These are phyloP conservation scores for Diplodus sargus DNA, from an alignment of 2,797 vertebrate species.

Conservation along the genomic window DNA sequence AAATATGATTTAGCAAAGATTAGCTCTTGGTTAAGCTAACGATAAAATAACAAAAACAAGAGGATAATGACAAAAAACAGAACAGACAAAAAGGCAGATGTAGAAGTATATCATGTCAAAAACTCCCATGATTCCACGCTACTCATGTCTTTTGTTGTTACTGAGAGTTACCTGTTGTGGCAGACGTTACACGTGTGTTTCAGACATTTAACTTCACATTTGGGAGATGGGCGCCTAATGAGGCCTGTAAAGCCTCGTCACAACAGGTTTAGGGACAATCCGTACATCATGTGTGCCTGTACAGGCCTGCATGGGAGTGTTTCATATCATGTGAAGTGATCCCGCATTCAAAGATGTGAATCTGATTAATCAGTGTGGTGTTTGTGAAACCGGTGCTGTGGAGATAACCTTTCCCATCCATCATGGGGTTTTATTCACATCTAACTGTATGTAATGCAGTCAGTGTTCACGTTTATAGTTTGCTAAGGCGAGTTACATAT, in stretches of 20 bases:
- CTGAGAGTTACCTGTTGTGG: too few relatives aligned
- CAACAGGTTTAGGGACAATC: conserved; percentile 45
- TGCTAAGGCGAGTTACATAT: conserved; percentile 1
- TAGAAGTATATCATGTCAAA: neutral
- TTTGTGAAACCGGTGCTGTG: conserved; percentile 47
- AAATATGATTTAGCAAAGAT: neutral
- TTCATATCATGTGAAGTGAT: conserved; percentile 40
- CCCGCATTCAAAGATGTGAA: conserved; percentile 25
- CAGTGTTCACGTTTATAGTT: conserved; percentile 33
- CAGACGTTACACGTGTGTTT: too few relatives aligned
- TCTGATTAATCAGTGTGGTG: conserved; percentile 20
- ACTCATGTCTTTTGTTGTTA: too few relatives aligned
- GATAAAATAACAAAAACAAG: neutral
- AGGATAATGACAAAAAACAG: neutral
- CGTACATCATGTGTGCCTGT: conserved; percentile 5
- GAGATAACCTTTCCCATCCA: conserved; percentile 2
- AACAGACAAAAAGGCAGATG: neutral
- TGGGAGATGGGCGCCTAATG: conserved; percentile 21
- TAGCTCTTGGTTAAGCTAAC: neutral
- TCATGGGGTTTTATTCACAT: conserved; percentile 20
- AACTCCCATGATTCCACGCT: too few relatives aligned
- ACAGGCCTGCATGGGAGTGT: conserved; percentile 6
- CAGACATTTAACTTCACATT: conserved; percentile 8
- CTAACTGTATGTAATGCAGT: neutral
- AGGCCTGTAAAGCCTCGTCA: conserved; percentile 32